phyloP scores from a whole-genome alignment of 2,797 vertebrate genomes.

The Limosa lapponica region DNA sequence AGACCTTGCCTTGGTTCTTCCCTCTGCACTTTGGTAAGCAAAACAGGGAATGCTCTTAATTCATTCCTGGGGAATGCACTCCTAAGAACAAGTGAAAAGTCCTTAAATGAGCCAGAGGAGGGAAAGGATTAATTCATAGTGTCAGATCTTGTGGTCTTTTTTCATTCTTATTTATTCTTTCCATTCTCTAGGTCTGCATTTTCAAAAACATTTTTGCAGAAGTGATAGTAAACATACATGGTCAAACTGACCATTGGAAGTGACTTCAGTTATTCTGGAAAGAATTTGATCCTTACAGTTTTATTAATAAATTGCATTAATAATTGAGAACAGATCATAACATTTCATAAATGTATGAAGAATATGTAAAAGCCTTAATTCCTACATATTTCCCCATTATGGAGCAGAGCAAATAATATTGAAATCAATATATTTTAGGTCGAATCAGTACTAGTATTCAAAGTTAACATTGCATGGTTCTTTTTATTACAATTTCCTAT shows the following conservation, averaged over 20 bases:
- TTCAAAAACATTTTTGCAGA: neutral
- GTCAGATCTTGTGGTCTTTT: neutral
- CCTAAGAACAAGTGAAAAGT: neutral
- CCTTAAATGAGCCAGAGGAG: neutral
- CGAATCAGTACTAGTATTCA: neutral
- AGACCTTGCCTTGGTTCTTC: neutral
- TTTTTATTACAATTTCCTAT: neutral
- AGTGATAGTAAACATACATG: neutral
- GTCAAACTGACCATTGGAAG: neutral
- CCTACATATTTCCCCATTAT: neutral
- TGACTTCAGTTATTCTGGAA: neutral
- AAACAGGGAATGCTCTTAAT: slow-evolving; percentile 26
- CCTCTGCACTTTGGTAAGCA: slow-evolving; percentile 25
- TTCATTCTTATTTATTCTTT: neutral
- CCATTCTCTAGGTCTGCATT: neutral
- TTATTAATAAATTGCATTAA: neutral
- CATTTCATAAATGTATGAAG: neutral
- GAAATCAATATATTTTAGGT: neutral
- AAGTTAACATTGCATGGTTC: neutral
- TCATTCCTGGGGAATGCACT: slow-evolving; percentile 28
- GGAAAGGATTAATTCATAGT: neutral
- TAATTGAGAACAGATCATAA: neutral
- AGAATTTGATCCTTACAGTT: neutral
- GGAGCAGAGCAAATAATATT: neutral
- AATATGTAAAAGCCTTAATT: neutral